These are phyloP conservation scores for Rostratula benghalensis DNA, from an alignment of 2,113 vertebrate species.

Conservation along the genomic window DNA sequence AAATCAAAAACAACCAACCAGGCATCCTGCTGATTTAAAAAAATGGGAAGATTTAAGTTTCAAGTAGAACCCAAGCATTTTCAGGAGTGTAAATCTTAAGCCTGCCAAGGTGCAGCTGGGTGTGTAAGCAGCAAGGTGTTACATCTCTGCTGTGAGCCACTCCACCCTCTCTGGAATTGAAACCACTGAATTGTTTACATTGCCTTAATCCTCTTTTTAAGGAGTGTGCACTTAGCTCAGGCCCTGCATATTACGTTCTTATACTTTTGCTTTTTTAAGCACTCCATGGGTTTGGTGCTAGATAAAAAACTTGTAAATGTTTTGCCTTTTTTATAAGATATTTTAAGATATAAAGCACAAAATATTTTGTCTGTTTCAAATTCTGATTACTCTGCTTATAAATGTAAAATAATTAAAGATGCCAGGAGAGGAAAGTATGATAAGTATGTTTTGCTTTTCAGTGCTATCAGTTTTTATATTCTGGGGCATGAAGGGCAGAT, in stretches of 20 bases:
- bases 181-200: not conserved
- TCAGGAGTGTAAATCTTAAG: not conserved
- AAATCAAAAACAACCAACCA: not conserved
- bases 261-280: not conserved
- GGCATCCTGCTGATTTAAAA: not conserved
- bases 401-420: not conserved
- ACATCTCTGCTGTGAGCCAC: not conserved
- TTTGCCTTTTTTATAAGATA: not conserved
- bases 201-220: not conserved
- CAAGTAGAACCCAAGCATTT: not conserved
- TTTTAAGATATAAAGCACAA: not conserved
- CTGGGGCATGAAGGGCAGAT: not conserved
- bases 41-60: not conserved
- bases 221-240: not conserved
- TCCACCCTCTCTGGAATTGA: not conserved
- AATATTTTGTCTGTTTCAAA: not conserved
- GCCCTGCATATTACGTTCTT: not conserved
- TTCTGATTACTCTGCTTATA: not conserved
- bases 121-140: not conserved
- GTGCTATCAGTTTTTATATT: not conserved
- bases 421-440: not conserved
- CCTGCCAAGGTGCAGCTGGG: not conserved
- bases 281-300: not conserved
- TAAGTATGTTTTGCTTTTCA: not conserved
- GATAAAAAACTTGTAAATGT: not conserved